A percentile compares a stretch with the other conserved stretches of the same genome.
Evolutionary conservation across 2,888 invertebrate species (phyloP).

Genomic region (Onchidella celtica): DNA sequence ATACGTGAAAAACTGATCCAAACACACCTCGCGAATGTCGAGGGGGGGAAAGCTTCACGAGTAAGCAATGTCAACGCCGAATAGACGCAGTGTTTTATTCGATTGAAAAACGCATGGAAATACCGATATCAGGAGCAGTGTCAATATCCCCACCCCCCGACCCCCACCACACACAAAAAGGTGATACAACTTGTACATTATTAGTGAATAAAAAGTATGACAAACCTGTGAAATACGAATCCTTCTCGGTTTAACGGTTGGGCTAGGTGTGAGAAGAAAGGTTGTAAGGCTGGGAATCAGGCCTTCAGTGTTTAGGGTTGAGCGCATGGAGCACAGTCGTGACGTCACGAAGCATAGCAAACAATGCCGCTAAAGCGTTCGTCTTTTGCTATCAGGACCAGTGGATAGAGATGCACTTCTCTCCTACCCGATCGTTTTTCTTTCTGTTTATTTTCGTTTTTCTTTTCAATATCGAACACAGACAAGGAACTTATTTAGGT

Average conservation of each 20-base stretch:
- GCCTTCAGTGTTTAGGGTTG: constrained; percentile 52
- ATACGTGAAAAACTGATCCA: not conserved
- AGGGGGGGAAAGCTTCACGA: not conserved
- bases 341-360: constrained; percentile 54
- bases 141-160: constrained; percentile 17
- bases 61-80: constrained; percentile 57
- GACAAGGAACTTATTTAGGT: no score
- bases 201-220: constrained; percentile 14
- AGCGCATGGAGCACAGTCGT: constrained; percentile 54
- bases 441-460: not conserved
- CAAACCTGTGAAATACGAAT: not conserved
- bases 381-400: constrained; percentile 12
- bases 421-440: not conserved
- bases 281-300: constrained; percentile 31
- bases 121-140: constrained; percentile 46
- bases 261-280: constrained; percentile 45
- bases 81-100: constrained; percentile 57
- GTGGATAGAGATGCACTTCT: not conserved
- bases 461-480: not conserved
- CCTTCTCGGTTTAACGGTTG: constrained; percentile 29
- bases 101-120: constrained; percentile 59
- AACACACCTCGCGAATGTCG: not conserved
- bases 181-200: constrained; percentile 14
- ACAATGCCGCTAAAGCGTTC: constrained; percentile 46
- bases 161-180: not conserved